Evolutionary conservation across 2,888 invertebrate species (phyloP).

Genomic region (Parthenolecanium corni): DNA sequence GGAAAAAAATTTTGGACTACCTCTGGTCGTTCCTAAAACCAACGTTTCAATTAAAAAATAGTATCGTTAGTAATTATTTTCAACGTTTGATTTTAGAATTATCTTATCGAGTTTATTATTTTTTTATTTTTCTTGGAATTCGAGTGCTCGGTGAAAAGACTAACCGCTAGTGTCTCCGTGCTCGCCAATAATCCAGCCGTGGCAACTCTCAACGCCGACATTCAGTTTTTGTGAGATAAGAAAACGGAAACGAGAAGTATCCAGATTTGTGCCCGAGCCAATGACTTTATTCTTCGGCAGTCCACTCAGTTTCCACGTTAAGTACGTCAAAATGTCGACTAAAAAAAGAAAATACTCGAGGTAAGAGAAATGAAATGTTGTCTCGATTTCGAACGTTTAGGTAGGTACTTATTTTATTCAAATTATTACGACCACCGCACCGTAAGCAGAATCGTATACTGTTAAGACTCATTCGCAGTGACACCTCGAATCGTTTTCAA

Average conservation of each 20-base stretch:
- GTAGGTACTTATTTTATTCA: too few relatives aligned
- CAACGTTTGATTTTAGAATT: not conserved
- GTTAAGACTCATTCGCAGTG: too few relatives aligned
- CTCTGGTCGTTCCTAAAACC: too few relatives aligned
- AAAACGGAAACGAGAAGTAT: conserved; percentile 82
- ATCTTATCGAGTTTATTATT: not conserved
- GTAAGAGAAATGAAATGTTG: too few relatives aligned
- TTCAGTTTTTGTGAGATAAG: conserved; percentile 68
- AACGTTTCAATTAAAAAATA: too few relatives aligned
- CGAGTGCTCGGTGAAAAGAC: too few relatives aligned
- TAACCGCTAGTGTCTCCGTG: conserved; percentile 85
- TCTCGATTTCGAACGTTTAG: too few relatives aligned
- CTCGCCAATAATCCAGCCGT: conserved; percentile 89
- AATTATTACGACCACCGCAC: too few relatives aligned
- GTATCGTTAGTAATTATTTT: not conserved
- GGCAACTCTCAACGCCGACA: conserved; percentile 71
- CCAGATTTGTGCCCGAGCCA: conserved; percentile 86
- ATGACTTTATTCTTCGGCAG: conserved; percentile 76
- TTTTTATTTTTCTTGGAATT: too few relatives aligned
- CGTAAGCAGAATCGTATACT: too few relatives aligned
- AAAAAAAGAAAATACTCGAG: conserved; percentile 30
- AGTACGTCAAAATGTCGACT: conserved; percentile 83
- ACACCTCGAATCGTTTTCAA: too few relatives aligned
- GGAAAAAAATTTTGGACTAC: too few relatives aligned
- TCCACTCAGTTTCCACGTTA: conserved; percentile 89